A percentile compares a stretch with the other conserved stretches of the same genome.
These are phyloP conservation scores for Cybosia mesomella DNA, from an alignment of 2,888 invertebrate species.

Conservation along the genomic window DNA sequence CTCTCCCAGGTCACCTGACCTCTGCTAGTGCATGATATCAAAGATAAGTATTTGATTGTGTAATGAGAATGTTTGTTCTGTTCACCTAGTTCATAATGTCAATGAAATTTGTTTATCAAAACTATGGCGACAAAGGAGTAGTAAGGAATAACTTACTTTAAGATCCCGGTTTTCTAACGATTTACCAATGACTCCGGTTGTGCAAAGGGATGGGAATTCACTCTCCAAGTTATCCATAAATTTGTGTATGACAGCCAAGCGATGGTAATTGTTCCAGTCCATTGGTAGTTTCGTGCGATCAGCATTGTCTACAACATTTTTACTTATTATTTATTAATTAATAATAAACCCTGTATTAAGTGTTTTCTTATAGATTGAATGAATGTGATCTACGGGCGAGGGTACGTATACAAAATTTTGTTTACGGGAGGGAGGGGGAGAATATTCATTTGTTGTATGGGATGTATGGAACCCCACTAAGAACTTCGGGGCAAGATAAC, in stretches of 20 bases:
- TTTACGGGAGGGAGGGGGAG: no score
- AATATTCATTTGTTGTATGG: no score
- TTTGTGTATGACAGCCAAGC: slow-evolving; percentile 67
- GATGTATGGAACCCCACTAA: no score
- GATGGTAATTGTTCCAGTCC: slow-evolving; percentile 76
- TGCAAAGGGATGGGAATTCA: slow-evolving; percentile 75
- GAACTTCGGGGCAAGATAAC: no score
- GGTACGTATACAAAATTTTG: no score
- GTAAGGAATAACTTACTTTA: slow-evolving; percentile 58
- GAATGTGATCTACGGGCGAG: no score
- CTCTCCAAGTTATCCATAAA: slow-evolving; percentile 73
- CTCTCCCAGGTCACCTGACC: not conserved
- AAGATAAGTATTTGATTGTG: no score
- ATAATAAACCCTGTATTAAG: no score
- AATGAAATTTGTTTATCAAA: no score
- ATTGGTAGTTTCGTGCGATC: slow-evolving; percentile 44
- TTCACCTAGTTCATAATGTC: no score
- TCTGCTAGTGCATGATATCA: not conserved
- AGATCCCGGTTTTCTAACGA: slow-evolving; percentile 75
- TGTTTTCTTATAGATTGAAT: no score
- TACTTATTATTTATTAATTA: not conserved
- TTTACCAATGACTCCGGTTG: slow-evolving; percentile 69
- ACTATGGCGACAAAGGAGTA: not conserved
- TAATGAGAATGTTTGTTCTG: no score
- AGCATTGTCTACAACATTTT: not conserved